Base-by-base conservation (phyloP, 2,113 vertebrate genomes). In the Cololabis saira region DNA sequence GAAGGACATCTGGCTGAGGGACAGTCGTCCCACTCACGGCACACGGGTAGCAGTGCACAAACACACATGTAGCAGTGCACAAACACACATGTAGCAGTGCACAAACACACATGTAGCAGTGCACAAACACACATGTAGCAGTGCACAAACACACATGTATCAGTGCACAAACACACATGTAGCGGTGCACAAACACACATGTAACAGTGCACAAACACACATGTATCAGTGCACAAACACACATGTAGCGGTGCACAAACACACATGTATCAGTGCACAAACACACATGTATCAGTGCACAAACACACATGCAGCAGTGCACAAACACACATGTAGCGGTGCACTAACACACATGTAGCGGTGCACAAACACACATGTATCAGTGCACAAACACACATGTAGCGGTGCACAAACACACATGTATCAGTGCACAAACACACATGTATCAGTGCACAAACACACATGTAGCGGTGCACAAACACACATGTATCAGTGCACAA, bases 1-100 rank as follows among this genome's bases (percentile, higher is more conserved):
- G 33, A 54, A 16, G 27, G 61, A 70, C 78, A 65, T 81, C 49
- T 79, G 72, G 60, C 50, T 66, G 30, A 60, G 72, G 67, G 78
- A 68, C 81, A 37, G 33, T 70, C 68, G 0, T 74, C 71, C 52
- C 37, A 18, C 53, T 74, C 63, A 51, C 53, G 53, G 56, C 16
- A n/a, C n/a, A n/a, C n/a, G n/a, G n/a, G n/a, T n/a, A 74, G 44
- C 63, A 14, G 59, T 53, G 48, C 51, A 71, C 67, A 67, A 57
- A 78, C 68, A 84, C 52, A 70, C 72, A 60, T 7, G 33, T 61
- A 21, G 24, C n/a, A 60, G n/a, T 27, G 21, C 22, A 1, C 16
- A n/a, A n/a, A n/a, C n/a, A n/a, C n/a, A n/a, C n/a, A n/a, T n/a
- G n/a, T n/a, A 74, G 44, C 63, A 14, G 59, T 53, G 48, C 51